Percentiles rank a stretch among this genome's conserved stretches.
Conservation (phyloP, 2,888 invertebrate species). For the Oscheius sp. region DNA sequence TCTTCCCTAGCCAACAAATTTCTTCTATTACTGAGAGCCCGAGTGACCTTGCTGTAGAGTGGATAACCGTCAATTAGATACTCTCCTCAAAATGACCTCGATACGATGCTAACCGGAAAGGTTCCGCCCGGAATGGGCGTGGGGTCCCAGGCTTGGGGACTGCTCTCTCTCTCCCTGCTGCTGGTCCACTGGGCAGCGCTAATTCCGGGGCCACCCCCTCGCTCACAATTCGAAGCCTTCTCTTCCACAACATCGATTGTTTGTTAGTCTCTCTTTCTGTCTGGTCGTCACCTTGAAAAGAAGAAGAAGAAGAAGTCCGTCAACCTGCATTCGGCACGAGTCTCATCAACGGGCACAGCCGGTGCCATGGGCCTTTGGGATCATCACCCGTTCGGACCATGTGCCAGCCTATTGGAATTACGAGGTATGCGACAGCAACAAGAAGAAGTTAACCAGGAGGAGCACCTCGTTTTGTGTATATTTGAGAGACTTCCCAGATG, state of each 20-base stretch:
- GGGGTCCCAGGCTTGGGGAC: not conserved
- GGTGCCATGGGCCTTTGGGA: conserved; percentile 11
- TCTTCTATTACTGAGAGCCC: not conserved
- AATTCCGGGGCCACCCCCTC: conserved; percentile 23
- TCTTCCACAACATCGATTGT: conserved; percentile 23
- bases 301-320: not conserved
- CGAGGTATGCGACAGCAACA: conserved; percentile 22
- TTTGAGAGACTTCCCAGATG: not conserved
- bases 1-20: not conserved
- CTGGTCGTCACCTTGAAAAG: not conserved
- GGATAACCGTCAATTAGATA: conserved; percentile 4
- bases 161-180: not conserved
- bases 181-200: conserved; percentile 36
- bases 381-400: conserved; percentile 8
- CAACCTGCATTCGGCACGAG: conserved; percentile 29
- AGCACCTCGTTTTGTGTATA: too few relatives aligned
- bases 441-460: too few relatives aligned
- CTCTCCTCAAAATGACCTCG: conserved; percentile 12
- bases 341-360: conserved; percentile 13
- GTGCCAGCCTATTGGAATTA: conserved; percentile 27
- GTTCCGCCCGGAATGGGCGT: conserved; percentile 25
- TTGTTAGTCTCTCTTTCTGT: conserved; percentile 5
- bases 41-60: not conserved
- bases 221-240: conserved; percentile 9
- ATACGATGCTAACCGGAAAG: not conserved